phyloP scores from a whole-genome alignment of 1,140 invertebrate species.

The Microplitis demolitor region DNA sequence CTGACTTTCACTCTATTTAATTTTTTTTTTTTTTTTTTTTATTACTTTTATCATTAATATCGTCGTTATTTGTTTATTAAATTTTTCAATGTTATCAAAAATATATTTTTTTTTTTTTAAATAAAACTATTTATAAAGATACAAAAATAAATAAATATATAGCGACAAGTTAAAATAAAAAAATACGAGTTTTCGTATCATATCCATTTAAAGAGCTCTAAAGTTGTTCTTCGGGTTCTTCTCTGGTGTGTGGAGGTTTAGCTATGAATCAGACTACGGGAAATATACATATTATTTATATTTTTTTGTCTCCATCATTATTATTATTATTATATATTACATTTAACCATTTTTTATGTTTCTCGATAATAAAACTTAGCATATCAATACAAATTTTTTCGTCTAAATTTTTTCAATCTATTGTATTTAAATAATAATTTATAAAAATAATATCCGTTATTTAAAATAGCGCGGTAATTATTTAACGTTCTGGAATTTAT shows the following conservation, averaged over 20 bases:
- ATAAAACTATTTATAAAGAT: background rate
- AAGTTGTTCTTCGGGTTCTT: background rate
- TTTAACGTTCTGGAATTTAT: background rate
- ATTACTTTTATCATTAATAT: background rate
- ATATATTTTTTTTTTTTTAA: background rate
- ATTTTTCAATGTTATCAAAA: background rate
- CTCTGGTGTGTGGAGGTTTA: slow-evolving; percentile 11
- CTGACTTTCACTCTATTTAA: slow-evolving; percentile 8
- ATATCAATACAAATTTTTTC: no score
- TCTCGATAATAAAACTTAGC: background rate
- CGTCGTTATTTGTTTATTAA: background rate
- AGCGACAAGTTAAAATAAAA: background rate
- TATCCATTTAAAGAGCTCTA: slow-evolving; percentile 23
- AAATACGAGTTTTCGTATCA: background rate
- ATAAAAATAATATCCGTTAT: background rate
- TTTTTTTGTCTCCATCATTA: background rate
- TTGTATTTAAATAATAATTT: slow-evolving; percentile 4
- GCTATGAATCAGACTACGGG: background rate
- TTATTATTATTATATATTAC: background rate
- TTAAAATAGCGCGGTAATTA: background rate
- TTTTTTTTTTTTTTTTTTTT: background rate
- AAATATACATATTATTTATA: background rate
- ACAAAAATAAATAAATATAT: background rate
- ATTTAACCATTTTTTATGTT: background rate
- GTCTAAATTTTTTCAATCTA: background rate